phyloP scores from a whole-genome alignment of 53 echinoderm and acorn worm genomes.

The Antedon mediterranea region DNA sequence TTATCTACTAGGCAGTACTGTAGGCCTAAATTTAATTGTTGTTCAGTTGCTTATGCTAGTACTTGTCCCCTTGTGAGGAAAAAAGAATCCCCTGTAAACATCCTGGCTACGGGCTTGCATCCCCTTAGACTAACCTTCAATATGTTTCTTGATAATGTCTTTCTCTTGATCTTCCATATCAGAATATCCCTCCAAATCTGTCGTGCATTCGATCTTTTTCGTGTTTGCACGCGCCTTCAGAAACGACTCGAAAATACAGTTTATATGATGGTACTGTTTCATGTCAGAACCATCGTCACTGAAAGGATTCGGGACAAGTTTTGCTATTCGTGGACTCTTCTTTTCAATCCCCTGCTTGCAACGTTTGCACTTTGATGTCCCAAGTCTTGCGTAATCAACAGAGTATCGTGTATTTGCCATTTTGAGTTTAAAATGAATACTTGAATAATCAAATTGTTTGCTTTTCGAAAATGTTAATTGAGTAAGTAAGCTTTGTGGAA shows the following conservation, averaged over 20 bases:
- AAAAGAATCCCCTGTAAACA: background rate
- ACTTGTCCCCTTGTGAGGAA: background rate
- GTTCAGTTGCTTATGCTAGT: background rate
- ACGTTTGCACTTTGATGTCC: conserved; percentile 90
- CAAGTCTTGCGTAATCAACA: conserved; percentile 75
- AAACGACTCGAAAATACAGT: conserved; percentile 80
- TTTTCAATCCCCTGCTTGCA: conserved; percentile 92
- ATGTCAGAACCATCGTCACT: conserved; percentile 79
- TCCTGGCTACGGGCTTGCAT: background rate
- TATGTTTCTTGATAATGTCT: conserved; percentile 52
- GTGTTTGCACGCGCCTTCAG: conserved; percentile 62
- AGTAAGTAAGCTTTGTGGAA: too few relatives aligned
- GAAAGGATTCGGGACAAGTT: conserved; percentile 74
- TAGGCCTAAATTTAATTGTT: too few relatives aligned
- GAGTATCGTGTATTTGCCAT: conserved; percentile 79
- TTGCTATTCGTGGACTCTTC: conserved; percentile 81
- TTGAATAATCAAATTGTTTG: too few relatives aligned
- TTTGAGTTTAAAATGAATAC: too few relatives aligned
- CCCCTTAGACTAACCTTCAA: conserved; percentile 35
- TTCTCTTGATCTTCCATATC: conserved; percentile 89
- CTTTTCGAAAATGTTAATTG: too few relatives aligned
- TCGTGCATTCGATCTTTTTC: conserved; percentile 83
- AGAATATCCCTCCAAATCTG: conserved; percentile 70
- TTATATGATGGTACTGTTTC: conserved; percentile 89
- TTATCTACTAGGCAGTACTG: too few relatives aligned